These are phyloP conservation scores for Harmothoe impar DNA, from an alignment of 2,888 invertebrate species.

Conservation along the genomic window DNA sequence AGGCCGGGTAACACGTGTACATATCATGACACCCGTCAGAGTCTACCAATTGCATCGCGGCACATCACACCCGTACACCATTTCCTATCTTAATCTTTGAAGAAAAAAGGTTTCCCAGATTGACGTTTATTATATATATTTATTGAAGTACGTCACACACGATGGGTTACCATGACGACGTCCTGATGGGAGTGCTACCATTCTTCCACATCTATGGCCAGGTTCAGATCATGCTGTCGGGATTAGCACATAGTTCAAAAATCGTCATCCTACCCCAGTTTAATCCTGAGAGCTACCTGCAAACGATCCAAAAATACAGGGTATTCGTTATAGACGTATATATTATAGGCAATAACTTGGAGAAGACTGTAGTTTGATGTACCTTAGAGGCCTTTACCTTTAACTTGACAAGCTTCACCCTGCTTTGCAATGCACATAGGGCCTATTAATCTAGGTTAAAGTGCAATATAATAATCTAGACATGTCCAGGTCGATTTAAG, in stretches of 20 bases:
- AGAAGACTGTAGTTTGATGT: too few relatives aligned
- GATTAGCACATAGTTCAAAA: slow-evolving; percentile 87
- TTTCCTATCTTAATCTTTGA: slow-evolving; percentile 85
- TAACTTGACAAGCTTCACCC: too few relatives aligned
- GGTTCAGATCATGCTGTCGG: slow-evolving; percentile 86
- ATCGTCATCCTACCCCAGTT: slow-evolving; percentile 90
- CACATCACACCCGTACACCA: too few relatives aligned
- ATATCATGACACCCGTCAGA: too few relatives aligned
- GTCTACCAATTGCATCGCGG: too few relatives aligned
- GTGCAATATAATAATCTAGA: not conserved
- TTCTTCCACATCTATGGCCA: slow-evolving; percentile 93
- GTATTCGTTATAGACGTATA: slow-evolving; percentile 80
- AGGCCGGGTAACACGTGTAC: too few relatives aligned
- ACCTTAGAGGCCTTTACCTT: too few relatives aligned
- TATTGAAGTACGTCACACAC: slow-evolving; percentile 18
- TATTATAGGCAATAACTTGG: too few relatives aligned
- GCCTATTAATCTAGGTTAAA: too few relatives aligned
- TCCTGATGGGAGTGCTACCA: slow-evolving; percentile 88
- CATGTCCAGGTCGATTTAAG: too few relatives aligned
- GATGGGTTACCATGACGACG: slow-evolving; percentile 53
- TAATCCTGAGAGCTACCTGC: slow-evolving; percentile 88
- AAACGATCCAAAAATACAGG: slow-evolving; percentile 87
- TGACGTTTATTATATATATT: not conserved
- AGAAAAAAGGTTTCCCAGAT: slow-evolving; percentile 85
- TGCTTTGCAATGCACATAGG: too few relatives aligned